Base-by-base conservation (phyloP, 2,888 invertebrate genomes). In the Cosmia pyralina region DNA sequence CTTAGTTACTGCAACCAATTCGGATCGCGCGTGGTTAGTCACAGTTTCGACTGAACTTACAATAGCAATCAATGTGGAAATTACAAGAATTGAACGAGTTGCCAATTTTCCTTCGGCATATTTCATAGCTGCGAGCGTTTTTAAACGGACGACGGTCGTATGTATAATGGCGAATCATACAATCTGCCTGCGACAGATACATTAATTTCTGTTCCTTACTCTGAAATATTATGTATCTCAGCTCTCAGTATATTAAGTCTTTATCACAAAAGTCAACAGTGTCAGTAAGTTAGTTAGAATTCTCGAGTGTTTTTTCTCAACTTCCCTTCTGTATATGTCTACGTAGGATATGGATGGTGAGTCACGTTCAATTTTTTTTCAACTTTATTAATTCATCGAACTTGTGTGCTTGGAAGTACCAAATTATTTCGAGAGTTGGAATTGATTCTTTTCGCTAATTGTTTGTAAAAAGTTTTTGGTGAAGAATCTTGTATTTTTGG, bases 301-400 rank as follows among this genome's bases (percentile, higher is more conserved):
- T 70, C 4, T 66, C 7, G 52, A 69, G 50, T 64, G 11, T 19
- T 46, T 71, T 66, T 76, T 80, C 52, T 22, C 17, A 70, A 80
- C 55, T 66, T 69, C 22, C 8, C 46, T 4, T 67, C 34, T 74
- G 13, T 52, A 19, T 6, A 38, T 41, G 53, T 52, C 46, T 44
- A 75, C n/a, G 10, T 17, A 34, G 59, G 58, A 41, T 50, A n/a
- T 53, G 19, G 50, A 69, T 53, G 55, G 19, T n/a, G 28, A 55
- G 66, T 46, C 69, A 69, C 68, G 72, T 72, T 34, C 52, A 69
- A 57, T 10, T 53, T 69, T 75, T 73, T 75, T 72, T 67, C 44
- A 82, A 84, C 73, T 84, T 82, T 75, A 63, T 82, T 75, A 77
- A 79, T 79, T 79, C 68, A 46, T 77, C 48, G 46, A 73, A 77